These are phyloP conservation scores for Catocala nupta DNA, from an alignment of 2,888 invertebrate genomes.

Conservation along the genomic window DNA sequence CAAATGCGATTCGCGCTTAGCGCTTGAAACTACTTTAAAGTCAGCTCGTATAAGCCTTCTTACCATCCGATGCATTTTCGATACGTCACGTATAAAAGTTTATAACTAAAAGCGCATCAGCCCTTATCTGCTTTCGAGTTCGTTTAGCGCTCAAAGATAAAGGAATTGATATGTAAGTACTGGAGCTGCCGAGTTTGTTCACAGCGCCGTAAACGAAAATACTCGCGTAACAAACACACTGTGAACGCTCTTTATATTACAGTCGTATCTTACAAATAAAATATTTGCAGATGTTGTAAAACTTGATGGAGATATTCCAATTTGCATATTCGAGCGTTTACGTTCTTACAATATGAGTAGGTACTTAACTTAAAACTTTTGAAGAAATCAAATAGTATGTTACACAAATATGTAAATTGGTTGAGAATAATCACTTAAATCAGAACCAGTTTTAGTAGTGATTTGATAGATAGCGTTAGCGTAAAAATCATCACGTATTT, in stretches of 20 bases:
- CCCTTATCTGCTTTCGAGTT: slow-evolving; percentile 47
- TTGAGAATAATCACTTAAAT: no score
- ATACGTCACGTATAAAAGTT: slow-evolving; percentile 73
- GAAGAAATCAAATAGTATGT: neutral
- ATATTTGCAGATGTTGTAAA: slow-evolving; percentile 9
- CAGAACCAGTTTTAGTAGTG: no score
- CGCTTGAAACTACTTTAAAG: slow-evolving; percentile 74
- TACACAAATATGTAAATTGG: no score
- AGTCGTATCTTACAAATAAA: slow-evolving; percentile 7
- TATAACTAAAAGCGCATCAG: slow-evolving; percentile 62
- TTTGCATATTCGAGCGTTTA: neutral
- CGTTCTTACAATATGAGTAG: neutral
- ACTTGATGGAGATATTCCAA: slow-evolving; percentile 2
- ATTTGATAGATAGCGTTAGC: no score
- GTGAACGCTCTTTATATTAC: slow-evolving; percentile 9
- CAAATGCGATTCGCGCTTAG: slow-evolving; percentile 70
- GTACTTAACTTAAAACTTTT: neutral
- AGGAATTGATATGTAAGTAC: slow-evolving; percentile 31
- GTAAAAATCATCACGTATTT: neutral
- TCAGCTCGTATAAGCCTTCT: slow-evolving; percentile 74
- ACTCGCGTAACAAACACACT: slow-evolving; percentile 1
- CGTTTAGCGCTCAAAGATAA: slow-evolving; percentile 45
- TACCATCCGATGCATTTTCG: slow-evolving; percentile 75
- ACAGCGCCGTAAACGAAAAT: slow-evolving; percentile 7
- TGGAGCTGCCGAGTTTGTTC: slow-evolving; percentile 8